Conservation (phyloP, 2,113 vertebrate genomes). For the Hydropotes inermis region DNA sequence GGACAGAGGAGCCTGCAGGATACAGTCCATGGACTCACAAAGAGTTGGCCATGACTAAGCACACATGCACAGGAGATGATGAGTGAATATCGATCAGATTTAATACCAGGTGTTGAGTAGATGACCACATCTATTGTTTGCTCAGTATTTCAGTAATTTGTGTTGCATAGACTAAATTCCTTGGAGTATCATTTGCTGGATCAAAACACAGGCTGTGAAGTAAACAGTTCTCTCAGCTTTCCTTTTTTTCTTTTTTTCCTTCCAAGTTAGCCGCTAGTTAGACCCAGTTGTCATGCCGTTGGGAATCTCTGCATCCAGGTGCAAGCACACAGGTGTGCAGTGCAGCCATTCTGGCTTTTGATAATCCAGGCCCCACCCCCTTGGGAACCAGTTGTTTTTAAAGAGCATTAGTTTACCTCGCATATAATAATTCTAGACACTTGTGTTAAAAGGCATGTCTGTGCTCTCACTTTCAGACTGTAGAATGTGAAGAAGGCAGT, state of each 20-base stretch:
- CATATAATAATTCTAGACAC: rapidly evolving
- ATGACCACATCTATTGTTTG: background rate
- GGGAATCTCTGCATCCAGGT: background rate
- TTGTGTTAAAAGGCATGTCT: background rate
- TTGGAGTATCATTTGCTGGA: background rate
- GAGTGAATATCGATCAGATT: background rate
- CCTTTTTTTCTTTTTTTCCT: background rate
- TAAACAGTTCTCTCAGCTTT: background rate
- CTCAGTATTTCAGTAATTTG: background rate
- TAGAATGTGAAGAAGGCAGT: conserved; percentile 87
- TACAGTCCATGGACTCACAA: background rate
- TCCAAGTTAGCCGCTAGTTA: background rate
- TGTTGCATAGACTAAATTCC: background rate
- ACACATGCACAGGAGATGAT: background rate
- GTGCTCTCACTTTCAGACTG: conserved; percentile 78
- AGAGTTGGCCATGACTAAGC: background rate
- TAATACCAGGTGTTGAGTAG: background rate
- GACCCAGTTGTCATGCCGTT: background rate
- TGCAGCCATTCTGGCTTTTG: background rate
- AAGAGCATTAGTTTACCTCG: rapidly evolving
- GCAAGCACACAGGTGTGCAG: rapidly evolving
- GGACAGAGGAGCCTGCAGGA: background rate
- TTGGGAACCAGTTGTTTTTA: background rate
- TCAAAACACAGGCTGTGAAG: background rate
- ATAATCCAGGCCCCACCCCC: background rate